A percentile compares a stretch with the other conserved stretches of the same genome.
These are phyloP conservation scores for Leptatherina wallacei DNA, from an alignment of 2,797 vertebrate species.

Conservation along the genomic window DNA sequence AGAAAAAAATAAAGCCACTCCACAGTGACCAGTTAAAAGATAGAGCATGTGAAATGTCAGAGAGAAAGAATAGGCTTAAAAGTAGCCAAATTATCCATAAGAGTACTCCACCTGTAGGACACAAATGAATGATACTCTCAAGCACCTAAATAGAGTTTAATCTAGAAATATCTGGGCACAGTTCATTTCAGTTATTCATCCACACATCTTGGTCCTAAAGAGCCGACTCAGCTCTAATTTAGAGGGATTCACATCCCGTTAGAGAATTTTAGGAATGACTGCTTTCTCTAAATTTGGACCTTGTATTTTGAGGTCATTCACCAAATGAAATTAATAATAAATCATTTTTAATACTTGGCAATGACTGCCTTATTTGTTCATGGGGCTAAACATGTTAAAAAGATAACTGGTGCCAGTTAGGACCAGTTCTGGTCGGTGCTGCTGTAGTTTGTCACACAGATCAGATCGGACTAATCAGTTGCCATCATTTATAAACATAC, in stretches of 20 bases:
- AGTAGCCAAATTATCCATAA: background rate
- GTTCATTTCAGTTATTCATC: background rate
- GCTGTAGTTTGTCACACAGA: background rate
- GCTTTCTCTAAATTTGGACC: background rate
- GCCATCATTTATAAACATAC: no score
- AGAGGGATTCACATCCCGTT: background rate
- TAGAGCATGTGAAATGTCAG: conserved; percentile 60
- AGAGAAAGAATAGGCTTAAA: conserved; percentile 35
- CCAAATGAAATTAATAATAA: background rate
- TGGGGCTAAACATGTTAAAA: background rate
- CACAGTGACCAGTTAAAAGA: conserved; percentile 45
- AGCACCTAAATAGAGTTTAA: background rate
- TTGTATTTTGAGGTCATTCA: background rate
- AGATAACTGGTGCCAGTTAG: background rate
- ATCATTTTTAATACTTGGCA: background rate
- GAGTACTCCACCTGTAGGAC: background rate
- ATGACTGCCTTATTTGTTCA: background rate
- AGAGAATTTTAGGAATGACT: background rate
- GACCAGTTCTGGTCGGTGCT: background rate
- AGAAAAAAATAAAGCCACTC: conserved; percentile 5
- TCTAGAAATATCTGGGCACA: background rate
- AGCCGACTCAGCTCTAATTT: background rate
- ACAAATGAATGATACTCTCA: background rate
- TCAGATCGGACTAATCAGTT: background rate
- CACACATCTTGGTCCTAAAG: background rate